These are phyloP conservation scores for Clytia hemisphaerica DNA, from an alignment of 30 jellyfish, hydroid and myxozoan genomes.

Conservation along the genomic window DNA sequence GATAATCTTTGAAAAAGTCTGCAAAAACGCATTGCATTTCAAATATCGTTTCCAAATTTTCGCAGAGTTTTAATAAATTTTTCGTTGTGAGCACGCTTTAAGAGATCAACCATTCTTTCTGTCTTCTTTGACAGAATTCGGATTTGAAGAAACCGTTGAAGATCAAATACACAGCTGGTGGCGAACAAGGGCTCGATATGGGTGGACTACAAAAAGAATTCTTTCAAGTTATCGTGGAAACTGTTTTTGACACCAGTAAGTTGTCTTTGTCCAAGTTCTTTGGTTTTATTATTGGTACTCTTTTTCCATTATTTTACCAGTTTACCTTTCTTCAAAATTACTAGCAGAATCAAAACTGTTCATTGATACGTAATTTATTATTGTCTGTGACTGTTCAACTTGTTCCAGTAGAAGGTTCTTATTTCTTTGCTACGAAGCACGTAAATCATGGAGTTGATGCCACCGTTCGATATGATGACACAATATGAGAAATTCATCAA, in stretches of 20 bases:
- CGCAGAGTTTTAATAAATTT: neutral
- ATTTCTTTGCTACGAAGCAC: too few species aligned
- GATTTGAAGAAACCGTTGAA: slow-evolving; percentile 90
- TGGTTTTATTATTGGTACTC: too few species aligned
- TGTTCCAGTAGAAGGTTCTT: too few species aligned
- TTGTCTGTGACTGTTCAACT: too few species aligned
- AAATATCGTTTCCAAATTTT: neutral
- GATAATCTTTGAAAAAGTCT: neutral
- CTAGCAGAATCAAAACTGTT: neutral
- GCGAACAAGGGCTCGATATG: slow-evolving; percentile 93
- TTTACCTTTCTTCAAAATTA: too few species aligned
- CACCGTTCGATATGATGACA: too few species aligned
- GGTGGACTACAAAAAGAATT: slow-evolving; percentile 96
- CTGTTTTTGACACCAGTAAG: slow-evolving; percentile 67
- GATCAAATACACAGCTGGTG: slow-evolving; percentile 65
- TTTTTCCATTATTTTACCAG: too few species aligned
- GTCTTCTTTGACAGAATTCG: slow-evolving; percentile 25
- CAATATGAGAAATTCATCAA: too few species aligned
- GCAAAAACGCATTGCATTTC: neutral
- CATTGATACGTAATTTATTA: neutral
- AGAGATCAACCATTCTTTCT: too few species aligned
- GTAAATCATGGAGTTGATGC: too few species aligned
- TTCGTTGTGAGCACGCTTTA: neutral
- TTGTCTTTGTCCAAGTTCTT: neutral
- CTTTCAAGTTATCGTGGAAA: slow-evolving; percentile 73